Evolutionary conservation across 2,888 invertebrate species (phyloP), one percentile per base, ranked within the genome.

Genomic region (Melinopterus prodromus): DNA sequence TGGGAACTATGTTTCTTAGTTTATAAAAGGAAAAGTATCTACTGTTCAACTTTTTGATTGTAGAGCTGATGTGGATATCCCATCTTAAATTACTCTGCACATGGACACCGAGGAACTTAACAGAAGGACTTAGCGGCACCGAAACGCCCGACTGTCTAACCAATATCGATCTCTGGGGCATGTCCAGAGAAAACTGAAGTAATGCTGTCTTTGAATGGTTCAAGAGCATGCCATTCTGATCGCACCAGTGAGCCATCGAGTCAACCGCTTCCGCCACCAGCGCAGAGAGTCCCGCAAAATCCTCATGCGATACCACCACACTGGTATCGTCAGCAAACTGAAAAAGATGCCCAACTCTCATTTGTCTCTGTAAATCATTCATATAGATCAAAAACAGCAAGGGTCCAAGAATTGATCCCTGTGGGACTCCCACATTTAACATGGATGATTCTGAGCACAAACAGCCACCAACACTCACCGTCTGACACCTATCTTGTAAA

Each of bases 291-390:
- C 53, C 5, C 53, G 53, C 53, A 12, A 53, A 12, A 12, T 53
- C 12, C 53, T 53, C 53, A 53, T 53, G 53, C 53, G 53, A 53
- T 12, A 53, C 12, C 53, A 53, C 53, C 12, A 53, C 53, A 53
- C 53, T 53, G 16, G 72, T 72, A 72, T 72, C 72, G 72, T 72
- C 72, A 16, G 16, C 72, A 16, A 35, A 72, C 4, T 72, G 72
- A 16, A 6, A 72, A 14, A 16, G 14, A 35, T 26, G 6, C 26
- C 72, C 16, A n/a, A 72, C 16, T 72, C 14, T 16, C 14, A 72
- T 16, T 0, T 16, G 16, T 6, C 16, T 16, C 14, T n/a, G 15
- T 9, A 72, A 16, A 72, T 72, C 72, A 9, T 16, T 72, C 26
- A 72, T 36, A 16, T 72, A 72, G 9, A 72, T 72, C 9, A 72